Evolutionary conservation across 2,888 invertebrate species (phyloP).

Genomic region (Melanotus villosus): DNA sequence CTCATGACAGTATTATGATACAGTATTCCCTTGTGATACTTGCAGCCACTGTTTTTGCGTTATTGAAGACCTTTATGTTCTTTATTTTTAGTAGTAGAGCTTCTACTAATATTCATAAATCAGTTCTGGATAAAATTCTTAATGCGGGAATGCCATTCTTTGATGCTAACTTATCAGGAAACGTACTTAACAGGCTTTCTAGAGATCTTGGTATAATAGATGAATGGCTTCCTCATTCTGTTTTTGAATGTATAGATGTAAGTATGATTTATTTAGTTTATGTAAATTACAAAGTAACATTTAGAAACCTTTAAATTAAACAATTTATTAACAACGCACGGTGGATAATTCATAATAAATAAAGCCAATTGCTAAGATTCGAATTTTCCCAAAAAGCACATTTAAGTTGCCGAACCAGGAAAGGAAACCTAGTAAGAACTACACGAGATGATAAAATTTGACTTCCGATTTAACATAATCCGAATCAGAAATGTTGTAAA

Average conservation of each 20-base stretch:
- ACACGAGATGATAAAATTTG: too few relatives aligned
- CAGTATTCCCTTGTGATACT: conserved; percentile 57
- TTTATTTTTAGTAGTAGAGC: conserved; percentile 42
- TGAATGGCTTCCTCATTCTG: conserved; percentile 42
- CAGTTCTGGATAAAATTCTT: conserved; percentile 43
- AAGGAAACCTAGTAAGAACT: too few relatives aligned
- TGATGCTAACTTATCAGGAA: conserved; percentile 45
- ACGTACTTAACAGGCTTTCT: conserved; percentile 50
- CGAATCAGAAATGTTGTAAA: too few relatives aligned
- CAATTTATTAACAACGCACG: too few relatives aligned
- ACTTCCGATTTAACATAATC: too few relatives aligned
- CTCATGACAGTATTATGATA: conserved; percentile 45
- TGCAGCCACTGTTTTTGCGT: conserved; percentile 51
- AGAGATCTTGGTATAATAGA: conserved; percentile 49
- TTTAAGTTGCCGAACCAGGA: too few relatives aligned
- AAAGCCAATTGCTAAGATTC: too few relatives aligned
- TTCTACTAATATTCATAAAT: conserved; percentile 46
- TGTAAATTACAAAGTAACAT: conserved; percentile 69
- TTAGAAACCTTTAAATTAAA: too few relatives aligned
- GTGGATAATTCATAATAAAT: too few relatives aligned
- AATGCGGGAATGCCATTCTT: conserved; percentile 46
- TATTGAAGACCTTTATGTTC: conserved; percentile 53
- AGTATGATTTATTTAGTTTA: conserved; percentile 1
- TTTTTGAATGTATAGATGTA: conserved; percentile 14
- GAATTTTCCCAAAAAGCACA: too few relatives aligned